phyloP scores from a whole-genome alignment of 2,113 vertebrate genomes.

The Pagrus major region DNA sequence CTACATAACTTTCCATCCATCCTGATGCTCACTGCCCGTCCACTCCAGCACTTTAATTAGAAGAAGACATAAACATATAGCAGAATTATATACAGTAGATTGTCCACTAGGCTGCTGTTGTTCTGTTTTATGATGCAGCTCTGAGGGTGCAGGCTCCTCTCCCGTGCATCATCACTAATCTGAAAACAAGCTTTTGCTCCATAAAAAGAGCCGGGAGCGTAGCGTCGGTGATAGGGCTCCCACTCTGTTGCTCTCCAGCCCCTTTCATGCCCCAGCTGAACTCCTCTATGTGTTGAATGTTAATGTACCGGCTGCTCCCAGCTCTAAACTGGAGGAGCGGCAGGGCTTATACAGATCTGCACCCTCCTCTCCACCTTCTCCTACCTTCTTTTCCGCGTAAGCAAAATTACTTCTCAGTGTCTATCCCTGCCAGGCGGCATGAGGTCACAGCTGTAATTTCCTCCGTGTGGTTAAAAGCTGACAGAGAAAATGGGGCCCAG shows the following conservation, averaged over 20 bases:
- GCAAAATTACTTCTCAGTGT: constrained; percentile 72
- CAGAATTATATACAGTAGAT: constrained; percentile 4
- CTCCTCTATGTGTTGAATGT: constrained; percentile 67
- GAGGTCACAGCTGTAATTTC: constrained; percentile 81
- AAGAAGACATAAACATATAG: constrained; percentile 26
- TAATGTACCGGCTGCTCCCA: constrained; percentile 69
- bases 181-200: constrained; percentile 39
- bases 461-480: constrained; percentile 79
- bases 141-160: constrained; percentile 8
- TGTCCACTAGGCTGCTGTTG: constrained; percentile 10
- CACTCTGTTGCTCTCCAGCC: constrained; percentile 29
- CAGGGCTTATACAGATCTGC: constrained; percentile 48
- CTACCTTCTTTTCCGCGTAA: constrained; percentile 40
- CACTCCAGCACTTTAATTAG: constrained; percentile 47
- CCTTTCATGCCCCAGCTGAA: constrained; percentile 70
- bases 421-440: constrained; percentile 44
- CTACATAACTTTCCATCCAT: constrained; percentile 45
- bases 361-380: constrained; percentile 37
- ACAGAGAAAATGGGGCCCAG: constrained; percentile 63
- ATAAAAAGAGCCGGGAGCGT: constrained; percentile 41
- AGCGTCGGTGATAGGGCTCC: constrained; percentile 42
- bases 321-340: constrained; percentile 50
- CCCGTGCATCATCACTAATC: constrained; percentile 45
- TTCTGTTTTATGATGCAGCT: constrained; percentile 8
- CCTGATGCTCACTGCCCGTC: constrained; percentile 47